Conservation (phyloP, 2,113 vertebrate genomes). For the Tupaia tana region DNA sequence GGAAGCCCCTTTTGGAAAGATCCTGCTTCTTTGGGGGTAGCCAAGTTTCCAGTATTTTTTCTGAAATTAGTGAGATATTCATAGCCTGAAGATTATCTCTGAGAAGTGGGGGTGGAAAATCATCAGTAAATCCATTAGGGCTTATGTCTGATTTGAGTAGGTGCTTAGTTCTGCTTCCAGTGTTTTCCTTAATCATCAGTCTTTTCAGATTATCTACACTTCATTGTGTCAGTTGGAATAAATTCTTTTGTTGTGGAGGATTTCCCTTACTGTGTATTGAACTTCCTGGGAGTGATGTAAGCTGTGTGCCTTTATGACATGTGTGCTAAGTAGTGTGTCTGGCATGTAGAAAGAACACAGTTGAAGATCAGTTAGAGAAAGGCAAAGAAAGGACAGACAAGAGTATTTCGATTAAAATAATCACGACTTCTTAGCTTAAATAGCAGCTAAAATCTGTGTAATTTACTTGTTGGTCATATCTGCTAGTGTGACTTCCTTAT, state of each 20-base stretch:
- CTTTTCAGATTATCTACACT: neutral
- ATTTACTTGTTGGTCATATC: neutral
- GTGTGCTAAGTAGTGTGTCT: neutral
- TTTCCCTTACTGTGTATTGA: neutral
- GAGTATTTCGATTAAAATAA: neutral
- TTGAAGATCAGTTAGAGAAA: neutral
- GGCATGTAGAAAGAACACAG: neutral
- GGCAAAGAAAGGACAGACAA: neutral
- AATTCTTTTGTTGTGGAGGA: neutral
- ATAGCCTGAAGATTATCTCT: neutral
- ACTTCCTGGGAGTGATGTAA: neutral
- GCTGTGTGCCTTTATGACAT: neutral
- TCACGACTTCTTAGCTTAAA: neutral
- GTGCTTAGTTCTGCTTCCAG: neutral
- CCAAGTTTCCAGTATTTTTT: neutral
- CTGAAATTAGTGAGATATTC: neutral
- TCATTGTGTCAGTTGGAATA: neutral
- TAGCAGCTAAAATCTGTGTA: neutral
- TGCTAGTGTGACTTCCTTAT: neutral
- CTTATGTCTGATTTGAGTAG: neutral
- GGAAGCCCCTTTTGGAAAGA: neutral
- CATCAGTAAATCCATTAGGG: neutral
- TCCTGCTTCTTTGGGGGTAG: neutral
- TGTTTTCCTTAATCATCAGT: neutral
- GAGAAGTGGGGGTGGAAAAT: neutral